phyloP scores from a whole-genome alignment of 2,888 invertebrate species.

The Incurvaria masculella region DNA sequence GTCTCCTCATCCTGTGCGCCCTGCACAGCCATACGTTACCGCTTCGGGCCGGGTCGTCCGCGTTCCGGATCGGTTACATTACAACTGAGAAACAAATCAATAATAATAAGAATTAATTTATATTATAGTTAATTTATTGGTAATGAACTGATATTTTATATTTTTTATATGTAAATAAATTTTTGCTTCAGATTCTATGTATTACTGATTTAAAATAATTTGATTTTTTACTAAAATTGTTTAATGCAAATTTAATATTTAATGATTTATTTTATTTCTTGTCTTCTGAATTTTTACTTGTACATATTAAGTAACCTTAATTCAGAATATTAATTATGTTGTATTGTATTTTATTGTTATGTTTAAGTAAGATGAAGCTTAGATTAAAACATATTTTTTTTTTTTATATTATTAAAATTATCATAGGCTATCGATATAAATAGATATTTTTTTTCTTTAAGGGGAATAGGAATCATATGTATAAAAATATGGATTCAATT shows the following conservation, averaged over 20 bases:
- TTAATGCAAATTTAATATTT: neutral
- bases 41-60: neutral
- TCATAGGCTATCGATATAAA: no score
- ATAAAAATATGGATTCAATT: neutral
- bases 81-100: neutral
- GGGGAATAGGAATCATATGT: neutral
- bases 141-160: no score
- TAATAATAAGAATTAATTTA: neutral
- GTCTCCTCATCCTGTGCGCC: neutral
- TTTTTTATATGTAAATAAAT: no score
- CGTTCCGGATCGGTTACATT: neutral
- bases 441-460: no score
- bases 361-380: neutral
- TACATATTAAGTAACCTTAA: neutral
- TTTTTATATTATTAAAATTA: no score
- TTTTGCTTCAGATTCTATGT: neutral
- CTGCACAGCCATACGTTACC: neutral
- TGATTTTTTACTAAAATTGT: neutral
- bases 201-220: neutral
- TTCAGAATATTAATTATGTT: neutral
- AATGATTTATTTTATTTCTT: neutral
- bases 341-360: neutral
- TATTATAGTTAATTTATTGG: neutral
- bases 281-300: neutral
- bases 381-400: neutral